Evolutionary conservation across 2,113 vertebrate genomes (phyloP), one percentile per base, ranked within the genome.

Genomic region (Pelvicachromis taeniatus): DNA sequence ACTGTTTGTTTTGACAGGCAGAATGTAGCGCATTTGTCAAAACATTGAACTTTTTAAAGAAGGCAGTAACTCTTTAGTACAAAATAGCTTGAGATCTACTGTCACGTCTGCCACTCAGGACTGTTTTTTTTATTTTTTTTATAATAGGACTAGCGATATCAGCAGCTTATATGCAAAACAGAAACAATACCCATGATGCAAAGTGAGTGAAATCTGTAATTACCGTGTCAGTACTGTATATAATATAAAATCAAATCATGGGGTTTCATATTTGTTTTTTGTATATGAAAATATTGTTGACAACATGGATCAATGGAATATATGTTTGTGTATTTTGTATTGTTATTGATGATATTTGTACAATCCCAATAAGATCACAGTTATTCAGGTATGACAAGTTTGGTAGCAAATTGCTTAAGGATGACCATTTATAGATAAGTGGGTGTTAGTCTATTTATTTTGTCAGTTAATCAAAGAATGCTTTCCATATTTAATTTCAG

Each of bases 141-240:
- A 33, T 75, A 58, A 80, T 68, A 11, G 23, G 2, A 82, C 16
- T 77, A 6, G 68, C 82, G 2, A 33, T 35, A 54, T 58, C 9
- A 19, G 10, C 14, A 29, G 17, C 42, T 50, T 61, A 33, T 33
- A 23, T 61, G 42, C 19, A 85, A 78, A 84, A 31, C 77, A 13
- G 35, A 26, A 40, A 45, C 7, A 4, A 54, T 29, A 13, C 1
- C 3, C 45, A 23, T 84, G 9, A 10, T 78, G 9, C 16, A 65
- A 68, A 78, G 13, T 48, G 2, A 3, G 54, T 59, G 5, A 58
- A 53, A 77, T 35, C 5, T 77, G 61, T 48, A 26, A 45, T 77
- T 82, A 53, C 31, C 78, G 63, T 84, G 55, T 87, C 90, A 87
- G 78, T 87, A 77, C 77, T 92, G 85, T 93, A 87, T 4, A 89